A percentile compares a stretch with the other conserved stretches of the same genome.
Evolutionary conservation across 2,888 invertebrate genomes (phyloP).

Genomic region (Ophion costatus): DNA sequence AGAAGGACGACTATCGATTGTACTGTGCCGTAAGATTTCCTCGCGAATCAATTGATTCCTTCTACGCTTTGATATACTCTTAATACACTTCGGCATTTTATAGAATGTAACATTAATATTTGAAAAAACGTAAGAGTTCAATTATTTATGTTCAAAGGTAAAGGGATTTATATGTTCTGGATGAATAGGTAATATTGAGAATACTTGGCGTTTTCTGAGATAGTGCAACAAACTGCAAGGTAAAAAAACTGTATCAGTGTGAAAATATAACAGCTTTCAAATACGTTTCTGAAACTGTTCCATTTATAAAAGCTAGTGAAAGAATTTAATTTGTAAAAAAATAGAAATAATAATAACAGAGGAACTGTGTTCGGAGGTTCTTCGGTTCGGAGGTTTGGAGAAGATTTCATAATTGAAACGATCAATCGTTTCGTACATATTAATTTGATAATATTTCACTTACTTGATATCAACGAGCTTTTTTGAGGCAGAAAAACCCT

Average conservation of each 20-base stretch:
- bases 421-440: constrained; percentile 18
- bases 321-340: no score
- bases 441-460: constrained; percentile 17
- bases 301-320: not conserved
- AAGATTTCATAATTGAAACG: no score
- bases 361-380: no score
- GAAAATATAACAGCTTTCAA: constrained; percentile 3
- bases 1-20: constrained; percentile 13
- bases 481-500: not conserved
- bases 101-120: constrained; percentile 6
- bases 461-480: constrained; percentile 3
- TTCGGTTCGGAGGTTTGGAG: no score
- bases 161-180: no score
- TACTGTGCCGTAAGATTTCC: constrained; percentile 27
- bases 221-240: constrained; percentile 9
- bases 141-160: no score
- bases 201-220: no score
- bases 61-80: constrained; percentile 31
- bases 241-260: constrained; percentile 26
- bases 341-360: no score
- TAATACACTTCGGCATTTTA: constrained; percentile 27
- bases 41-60: constrained; percentile 30
- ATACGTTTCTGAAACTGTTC: constrained; percentile 5
- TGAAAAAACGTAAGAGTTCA: constrained; percentile 4
- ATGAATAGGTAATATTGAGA: no score